Evolutionary conservation across 2,113 vertebrate genomes (phyloP), one percentile per base, ranked within the genome.

Genomic region (Zosterops borbonicus): DNA sequence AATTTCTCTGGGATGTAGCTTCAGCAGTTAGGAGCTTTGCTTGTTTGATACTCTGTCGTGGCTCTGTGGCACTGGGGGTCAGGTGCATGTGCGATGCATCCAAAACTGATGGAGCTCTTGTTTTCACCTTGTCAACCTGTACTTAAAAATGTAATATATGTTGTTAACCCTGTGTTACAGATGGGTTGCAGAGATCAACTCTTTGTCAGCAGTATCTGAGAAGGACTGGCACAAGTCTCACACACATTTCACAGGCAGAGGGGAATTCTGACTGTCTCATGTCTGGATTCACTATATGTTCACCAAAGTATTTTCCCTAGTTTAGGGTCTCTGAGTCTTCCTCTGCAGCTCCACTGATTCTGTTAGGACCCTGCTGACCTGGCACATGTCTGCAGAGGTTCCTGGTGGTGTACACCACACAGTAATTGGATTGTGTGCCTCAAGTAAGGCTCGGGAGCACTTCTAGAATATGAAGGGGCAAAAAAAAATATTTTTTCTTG

Each of bases 1-100:
- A 1, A 87, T 87, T 74, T 41, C 58, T 56, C 28, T 5, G 7
- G 41, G 76, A n/a, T 12, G 63, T 10, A 41, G 65, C 50, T 77
- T 28, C 44, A 82, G 69, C 65, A 49, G 6, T 68, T 20, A 12
- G 80, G 68, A 70, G 65, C 52, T 87, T 60, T 79, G 27, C 44
- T 84, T 6, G 9, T 82, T 74, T 47, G 62, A 37, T 70, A 15
- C 3, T 31, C 29, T 12, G 0, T 22, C 1, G 0, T 47, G 58
- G 44, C 39, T 70, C 33, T 68, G 49, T 1, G 9, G 47, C 81
- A 23, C 44, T 41, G 35, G 44, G 50, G 35, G 11, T 83, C 65
- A 33, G 75, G 39, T 50, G 52, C 18, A 23, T 3, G 2, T 63
- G 59, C 68, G 42, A 35, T 87, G 62, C 69, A 67, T 71, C 46